A percentile compares a stretch with the other conserved stretches of the same genome.
phyloP scores from a whole-genome alignment of 2,113 vertebrate genomes.

The Coturnix japonica region DNA sequence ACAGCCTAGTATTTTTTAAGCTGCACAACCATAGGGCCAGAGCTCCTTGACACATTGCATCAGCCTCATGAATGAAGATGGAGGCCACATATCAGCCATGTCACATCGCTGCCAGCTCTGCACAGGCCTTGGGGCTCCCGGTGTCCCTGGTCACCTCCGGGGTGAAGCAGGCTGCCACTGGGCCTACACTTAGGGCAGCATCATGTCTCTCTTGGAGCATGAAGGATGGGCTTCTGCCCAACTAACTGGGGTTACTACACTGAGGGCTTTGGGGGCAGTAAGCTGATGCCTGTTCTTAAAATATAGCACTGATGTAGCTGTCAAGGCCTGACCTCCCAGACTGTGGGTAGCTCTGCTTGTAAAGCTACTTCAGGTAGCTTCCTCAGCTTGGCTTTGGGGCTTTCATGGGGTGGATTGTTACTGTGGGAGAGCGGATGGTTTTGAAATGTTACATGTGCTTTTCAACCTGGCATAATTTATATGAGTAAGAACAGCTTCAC shows the following conservation, averaged over 20 bases:
- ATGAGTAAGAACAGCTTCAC: not conserved
- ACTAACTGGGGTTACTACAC: not conserved
- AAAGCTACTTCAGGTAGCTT: not conserved
- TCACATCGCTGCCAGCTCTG: not conserved
- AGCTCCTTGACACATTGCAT: rapidly evolving
- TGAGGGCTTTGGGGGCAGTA: rapidly evolving
- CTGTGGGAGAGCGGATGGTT: rapidly evolving
- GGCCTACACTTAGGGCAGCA: not conserved
- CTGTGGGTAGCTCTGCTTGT: not conserved
- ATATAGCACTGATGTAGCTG: not conserved
- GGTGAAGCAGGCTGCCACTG: not conserved
- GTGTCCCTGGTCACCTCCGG: not conserved
- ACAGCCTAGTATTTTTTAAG: not conserved
- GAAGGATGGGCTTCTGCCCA: not conserved
- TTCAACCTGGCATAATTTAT: not conserved
- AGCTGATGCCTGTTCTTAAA: not conserved
- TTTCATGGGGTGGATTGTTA: not conserved
- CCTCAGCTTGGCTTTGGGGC: not conserved
- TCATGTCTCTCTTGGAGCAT: not conserved
- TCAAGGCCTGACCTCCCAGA: not conserved
- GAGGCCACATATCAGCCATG: rapidly evolving
- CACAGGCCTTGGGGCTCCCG: not conserved
- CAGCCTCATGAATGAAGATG: not conserved
- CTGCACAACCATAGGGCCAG: rapidly evolving
- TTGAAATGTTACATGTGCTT: not conserved